Evolutionary conservation across 2,797 vertebrate genomes (phyloP), one percentile per base, ranked within the genome.

Genomic region (Chromobotia macracanthus): DNA sequence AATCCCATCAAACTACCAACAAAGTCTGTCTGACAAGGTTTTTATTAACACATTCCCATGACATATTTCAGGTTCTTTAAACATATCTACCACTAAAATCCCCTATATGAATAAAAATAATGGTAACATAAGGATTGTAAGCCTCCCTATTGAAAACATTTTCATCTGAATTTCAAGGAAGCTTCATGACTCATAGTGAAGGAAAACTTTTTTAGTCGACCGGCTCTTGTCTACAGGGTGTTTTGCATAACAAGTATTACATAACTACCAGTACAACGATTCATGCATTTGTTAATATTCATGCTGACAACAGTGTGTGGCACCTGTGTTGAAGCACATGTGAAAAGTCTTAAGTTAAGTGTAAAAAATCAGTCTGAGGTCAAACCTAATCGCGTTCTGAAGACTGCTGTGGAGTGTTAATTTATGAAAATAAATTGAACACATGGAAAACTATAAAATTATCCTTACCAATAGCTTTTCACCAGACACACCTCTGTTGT

Each of bases 401-500:
- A 23, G 21, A 61, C 23, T 28, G 15, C 55, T 11, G 25, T 61
- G 7, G 16, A 16, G 31, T 61, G 23, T 1, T 13, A 61, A 16
- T 28, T 61, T 15, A 28, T 61, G 1, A 18, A 8, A 46, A 10
- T 44, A 13, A 65, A 35, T 7, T 53, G 19, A 44, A 80, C 12
- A 8, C 16, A 61, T 44, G 19, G 5, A 46, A 72, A 10, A 19
- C 23, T 50, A 21, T 51, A 77, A 0, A 5, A 51, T n/a, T n/a
- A n/a, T 85, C 79, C 95, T 97, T 94, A 99, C 97, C 97, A 98
- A 90, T 55, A 99, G 94, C 23, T 93, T 95, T 89, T 98, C 97
- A 19, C 97, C 97, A 12, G 95, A 95, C 77, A 97, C 93, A 55
- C 97, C 97, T 88, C 97, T 94, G 89, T 99, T 98, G 92, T 99